Percentiles rank a stretch among this genome's conserved stretches.
These are phyloP conservation scores for Xenopus borealis DNA, from an alignment of 2,113 vertebrate genomes.

Conservation along the genomic window DNA sequence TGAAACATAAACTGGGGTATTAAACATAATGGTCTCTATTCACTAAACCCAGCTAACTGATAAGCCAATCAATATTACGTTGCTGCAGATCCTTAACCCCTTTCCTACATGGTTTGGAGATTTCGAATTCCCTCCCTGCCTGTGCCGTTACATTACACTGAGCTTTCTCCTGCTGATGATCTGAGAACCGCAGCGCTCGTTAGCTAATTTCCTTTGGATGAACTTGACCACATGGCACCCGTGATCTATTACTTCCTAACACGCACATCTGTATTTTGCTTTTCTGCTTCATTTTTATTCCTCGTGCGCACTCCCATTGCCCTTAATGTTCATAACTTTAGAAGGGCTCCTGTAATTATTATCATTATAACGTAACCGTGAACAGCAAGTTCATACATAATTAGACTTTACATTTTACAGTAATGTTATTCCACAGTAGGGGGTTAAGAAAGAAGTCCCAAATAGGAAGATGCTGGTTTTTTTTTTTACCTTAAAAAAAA, in stretches of 20 bases:
- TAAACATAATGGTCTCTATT: conserved; percentile 22
- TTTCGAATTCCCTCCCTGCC: neutral
- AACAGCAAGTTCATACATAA: conserved; percentile 30
- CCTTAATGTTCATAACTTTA: conserved; percentile 11
- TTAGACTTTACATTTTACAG: conserved; percentile 26
- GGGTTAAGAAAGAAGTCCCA: conserved; percentile 32
- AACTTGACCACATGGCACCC: conserved; percentile 10
- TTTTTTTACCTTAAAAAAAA: neutral
- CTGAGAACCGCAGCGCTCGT: neutral
- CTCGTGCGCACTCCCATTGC: neutral
- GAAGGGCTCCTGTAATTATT: conserved; percentile 34
- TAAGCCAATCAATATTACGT: conserved; percentile 6
- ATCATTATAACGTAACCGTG: conserved; percentile 26
- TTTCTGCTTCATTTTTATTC: conserved; percentile 27
- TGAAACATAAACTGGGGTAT: conserved; percentile 13
- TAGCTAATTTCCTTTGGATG: neutral
- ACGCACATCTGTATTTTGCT: conserved; percentile 10
- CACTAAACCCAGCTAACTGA: conserved; percentile 5
- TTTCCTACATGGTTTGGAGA: neutral
- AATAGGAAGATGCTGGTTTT: neutral
- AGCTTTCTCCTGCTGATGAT: too few relatives aligned
- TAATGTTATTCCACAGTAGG: conserved; percentile 39
- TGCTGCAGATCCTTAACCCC: conserved; percentile 12
- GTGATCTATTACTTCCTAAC: neutral
- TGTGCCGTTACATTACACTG: too few relatives aligned